phyloP scores from a whole-genome alignment of 2,888 invertebrate species.

The Diloba caeruleocephala region DNA sequence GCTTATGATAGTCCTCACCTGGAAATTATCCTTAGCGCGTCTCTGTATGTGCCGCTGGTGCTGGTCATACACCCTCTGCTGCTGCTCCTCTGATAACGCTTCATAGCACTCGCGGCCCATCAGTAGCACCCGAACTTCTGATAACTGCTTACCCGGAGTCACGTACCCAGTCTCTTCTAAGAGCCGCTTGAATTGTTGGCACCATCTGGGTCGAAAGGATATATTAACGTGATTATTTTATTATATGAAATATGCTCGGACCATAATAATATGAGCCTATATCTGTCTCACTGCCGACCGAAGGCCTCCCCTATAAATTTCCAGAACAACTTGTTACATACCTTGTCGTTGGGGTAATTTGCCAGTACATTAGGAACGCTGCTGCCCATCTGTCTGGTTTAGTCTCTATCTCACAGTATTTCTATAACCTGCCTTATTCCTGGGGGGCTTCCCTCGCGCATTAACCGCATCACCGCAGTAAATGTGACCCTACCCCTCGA shows the following conservation, averaged over 20 bases:
- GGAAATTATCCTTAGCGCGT: constrained; percentile 96
- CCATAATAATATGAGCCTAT: no score
- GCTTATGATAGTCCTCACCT: constrained; percentile 89
- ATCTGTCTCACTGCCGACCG: no score
- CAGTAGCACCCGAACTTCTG: constrained; percentile 96
- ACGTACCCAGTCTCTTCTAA: constrained; percentile 98
- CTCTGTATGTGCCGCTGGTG: constrained; percentile 97
- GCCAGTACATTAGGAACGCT: no score
- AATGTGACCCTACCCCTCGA: neutral
- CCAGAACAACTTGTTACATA: no score
- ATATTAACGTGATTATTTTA: neutral
- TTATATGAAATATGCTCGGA: no score
- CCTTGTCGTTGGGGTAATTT: no score
- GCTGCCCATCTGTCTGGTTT: no score
- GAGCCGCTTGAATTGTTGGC: constrained; percentile 97
- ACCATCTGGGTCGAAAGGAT: constrained; percentile 90
- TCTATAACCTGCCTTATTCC: no score
- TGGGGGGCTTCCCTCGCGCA: no score
- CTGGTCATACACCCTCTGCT: constrained; percentile 97
- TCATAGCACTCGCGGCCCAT: constrained; percentile 98
- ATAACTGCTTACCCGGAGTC: constrained; percentile 97
- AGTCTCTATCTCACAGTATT: no score
- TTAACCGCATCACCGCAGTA: no score
- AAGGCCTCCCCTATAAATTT: no score
- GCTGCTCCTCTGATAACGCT: constrained; percentile 96